Evolutionary conservation across 2,888 invertebrate genomes (phyloP).

Genomic region (Exephanes ischioxanthus): DNA sequence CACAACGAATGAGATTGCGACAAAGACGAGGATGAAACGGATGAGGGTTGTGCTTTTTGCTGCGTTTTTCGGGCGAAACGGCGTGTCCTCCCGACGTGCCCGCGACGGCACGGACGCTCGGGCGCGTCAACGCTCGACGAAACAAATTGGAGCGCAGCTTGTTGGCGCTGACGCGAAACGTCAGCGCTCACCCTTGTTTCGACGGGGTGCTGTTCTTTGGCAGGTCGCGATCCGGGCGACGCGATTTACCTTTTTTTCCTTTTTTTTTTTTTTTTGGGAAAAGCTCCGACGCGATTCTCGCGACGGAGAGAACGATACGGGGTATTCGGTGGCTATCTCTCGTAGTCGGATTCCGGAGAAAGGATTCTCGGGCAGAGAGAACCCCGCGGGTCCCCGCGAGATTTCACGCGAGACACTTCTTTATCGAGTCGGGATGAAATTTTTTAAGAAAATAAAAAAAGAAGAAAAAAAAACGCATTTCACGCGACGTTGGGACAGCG

Average conservation of each 20-base stretch:
- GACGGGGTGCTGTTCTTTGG: slow-evolving; percentile 68
- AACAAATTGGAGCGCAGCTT: slow-evolving; percentile 77
- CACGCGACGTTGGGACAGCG: slow-evolving; percentile 15
- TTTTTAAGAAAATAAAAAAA: background rate
- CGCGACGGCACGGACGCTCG: slow-evolving; percentile 23
- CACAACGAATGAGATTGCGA: slow-evolving; percentile 69
- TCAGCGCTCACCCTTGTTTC: slow-evolving; percentile 76
- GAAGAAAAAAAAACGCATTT: background rate
- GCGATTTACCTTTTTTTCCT: slow-evolving; percentile 65
- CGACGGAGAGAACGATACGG: slow-evolving; percentile 29
- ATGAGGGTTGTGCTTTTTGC: slow-evolving; percentile 75
- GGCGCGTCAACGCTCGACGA: slow-evolving; percentile 47
- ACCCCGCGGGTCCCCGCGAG: background rate
- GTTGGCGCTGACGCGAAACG: slow-evolving; percentile 81
- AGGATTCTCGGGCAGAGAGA: background rate
- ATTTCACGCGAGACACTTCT: slow-evolving; percentile 22
- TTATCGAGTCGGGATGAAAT: slow-evolving; percentile 2
- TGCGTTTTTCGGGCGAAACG: slow-evolving; percentile 70
- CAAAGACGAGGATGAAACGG: slow-evolving; percentile 20
- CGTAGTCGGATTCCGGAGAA: background rate
- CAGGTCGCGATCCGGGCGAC: slow-evolving; percentile 46
- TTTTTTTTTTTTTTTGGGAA: slow-evolving; percentile 60
- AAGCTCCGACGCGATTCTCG: slow-evolving; percentile 7
- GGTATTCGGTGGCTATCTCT: background rate
- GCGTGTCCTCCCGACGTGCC: slow-evolving; percentile 46